phyloP scores from a whole-genome alignment of 2,888 invertebrate species.

The Chymomyza fuscimana region DNA sequence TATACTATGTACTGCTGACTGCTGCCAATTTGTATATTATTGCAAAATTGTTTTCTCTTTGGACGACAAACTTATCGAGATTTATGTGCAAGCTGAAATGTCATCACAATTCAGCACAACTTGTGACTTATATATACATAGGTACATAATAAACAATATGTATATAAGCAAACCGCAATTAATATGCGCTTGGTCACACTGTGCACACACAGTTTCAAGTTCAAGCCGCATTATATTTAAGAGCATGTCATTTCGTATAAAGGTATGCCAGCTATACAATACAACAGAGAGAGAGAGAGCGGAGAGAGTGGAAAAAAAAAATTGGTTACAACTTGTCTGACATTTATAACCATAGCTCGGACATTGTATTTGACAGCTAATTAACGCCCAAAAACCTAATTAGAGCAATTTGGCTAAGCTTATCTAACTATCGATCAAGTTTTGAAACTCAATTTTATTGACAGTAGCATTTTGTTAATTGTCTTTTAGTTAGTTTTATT shows the following conservation, averaged over 20 bases:
- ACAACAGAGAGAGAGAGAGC: no score
- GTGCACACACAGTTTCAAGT: neutral
- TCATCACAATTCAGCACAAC: neutral
- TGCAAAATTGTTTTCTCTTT: conserved; percentile 49
- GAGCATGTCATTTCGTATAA: no score
- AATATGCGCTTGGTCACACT: no score
- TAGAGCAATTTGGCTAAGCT: neutral
- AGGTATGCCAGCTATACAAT: neutral
- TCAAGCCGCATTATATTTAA: neutral
- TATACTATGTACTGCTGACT: conserved; percentile 53
- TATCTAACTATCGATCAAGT: neutral
- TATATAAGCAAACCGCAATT: no score
- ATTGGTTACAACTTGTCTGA: neutral
- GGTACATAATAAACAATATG: no score
- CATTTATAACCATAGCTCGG: neutral
- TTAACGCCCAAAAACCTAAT: conserved; percentile 39
- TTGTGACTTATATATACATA: neutral
- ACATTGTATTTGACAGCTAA: conserved; percentile 55
- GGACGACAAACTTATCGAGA: neutral
- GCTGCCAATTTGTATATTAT: conserved; percentile 65
- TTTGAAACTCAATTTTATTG: neutral
- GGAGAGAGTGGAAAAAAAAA: neutral
- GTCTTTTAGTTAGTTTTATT: neutral
- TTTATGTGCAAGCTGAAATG: neutral
- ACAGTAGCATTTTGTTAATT: conserved; percentile 7